phyloP scores from a whole-genome alignment of 2,888 invertebrate species.

The Tridacna crocea region DNA sequence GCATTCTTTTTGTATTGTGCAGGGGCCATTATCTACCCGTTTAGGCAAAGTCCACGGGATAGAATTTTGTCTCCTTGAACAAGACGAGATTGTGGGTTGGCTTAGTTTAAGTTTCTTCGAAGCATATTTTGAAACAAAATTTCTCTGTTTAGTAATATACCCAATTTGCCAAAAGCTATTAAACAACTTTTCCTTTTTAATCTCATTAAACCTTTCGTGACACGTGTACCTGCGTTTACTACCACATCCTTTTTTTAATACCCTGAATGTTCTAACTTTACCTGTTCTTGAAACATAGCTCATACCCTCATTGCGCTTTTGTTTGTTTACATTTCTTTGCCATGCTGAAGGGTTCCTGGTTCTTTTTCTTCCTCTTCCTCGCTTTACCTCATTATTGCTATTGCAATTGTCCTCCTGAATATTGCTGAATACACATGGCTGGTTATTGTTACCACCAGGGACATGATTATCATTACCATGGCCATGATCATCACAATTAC shows the following conservation, averaged over 20 bases:
- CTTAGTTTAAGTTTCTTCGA: too few species aligned
- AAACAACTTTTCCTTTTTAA: too few species aligned
- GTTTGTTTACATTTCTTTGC: neutral
- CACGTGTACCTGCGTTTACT: too few species aligned
- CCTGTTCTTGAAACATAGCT: constrained; percentile 3
- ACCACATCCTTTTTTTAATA: too few species aligned
- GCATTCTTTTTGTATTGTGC: constrained; percentile 18
- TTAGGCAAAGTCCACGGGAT: constrained; percentile 6
- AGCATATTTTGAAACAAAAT: too few species aligned
- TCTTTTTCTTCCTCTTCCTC: neutral
- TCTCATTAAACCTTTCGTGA: too few species aligned
- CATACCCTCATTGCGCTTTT: neutral
- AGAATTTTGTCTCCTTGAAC: neutral
- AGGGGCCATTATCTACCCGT: neutral
- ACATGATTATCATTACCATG: neutral
- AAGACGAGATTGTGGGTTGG: too few species aligned
- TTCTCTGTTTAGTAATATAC: too few species aligned
- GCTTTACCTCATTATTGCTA: neutral
- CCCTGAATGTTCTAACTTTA: neutral
- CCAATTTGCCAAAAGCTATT: too few species aligned
- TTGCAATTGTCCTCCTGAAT: too few species aligned
- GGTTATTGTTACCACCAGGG: too few species aligned
- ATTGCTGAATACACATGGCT: too few species aligned
- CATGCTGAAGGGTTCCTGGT: neutral
- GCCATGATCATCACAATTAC: neutral